These are phyloP conservation scores for Cerceris ruficornis DNA, from an alignment of 2,888 invertebrate genomes.

Conservation along the genomic window DNA sequence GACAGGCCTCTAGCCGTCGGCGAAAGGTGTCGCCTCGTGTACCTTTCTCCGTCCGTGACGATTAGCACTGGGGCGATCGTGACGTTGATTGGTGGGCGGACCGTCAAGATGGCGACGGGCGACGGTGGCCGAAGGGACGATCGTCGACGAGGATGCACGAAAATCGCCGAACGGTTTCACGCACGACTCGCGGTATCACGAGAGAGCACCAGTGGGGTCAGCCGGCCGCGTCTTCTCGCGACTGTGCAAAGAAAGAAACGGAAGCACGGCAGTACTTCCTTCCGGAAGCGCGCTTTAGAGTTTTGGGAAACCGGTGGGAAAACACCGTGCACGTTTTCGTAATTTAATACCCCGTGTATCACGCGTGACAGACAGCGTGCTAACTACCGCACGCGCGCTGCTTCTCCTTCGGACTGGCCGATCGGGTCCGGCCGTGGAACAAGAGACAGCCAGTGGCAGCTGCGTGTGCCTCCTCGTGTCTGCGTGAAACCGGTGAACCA, in stretches of 20 bases:
- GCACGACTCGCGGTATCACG: slow-evolving; percentile 34
- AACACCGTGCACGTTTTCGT: slow-evolving; percentile 1
- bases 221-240: slow-evolving; percentile 6
- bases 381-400: slow-evolving; percentile 63
- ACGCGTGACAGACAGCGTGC: slow-evolving; percentile 39
- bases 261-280: slow-evolving; percentile 1
- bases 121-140: slow-evolving; percentile 39
- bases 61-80: slow-evolving; percentile 27
- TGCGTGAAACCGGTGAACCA: slow-evolving; percentile 79
- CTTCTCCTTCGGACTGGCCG: slow-evolving; percentile 64
- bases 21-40: slow-evolving; percentile 65
- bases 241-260: not conserved
- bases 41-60: slow-evolving; percentile 46
- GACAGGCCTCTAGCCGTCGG: slow-evolving; percentile 38
- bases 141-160: slow-evolving; percentile 56
- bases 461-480: slow-evolving; percentile 75
- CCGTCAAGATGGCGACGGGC: slow-evolving; percentile 57
- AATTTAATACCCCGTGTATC: slow-evolving; percentile 16
- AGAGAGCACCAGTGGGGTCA: slow-evolving; percentile 10
- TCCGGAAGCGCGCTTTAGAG: too few species aligned
- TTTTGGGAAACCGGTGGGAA: not conserved
- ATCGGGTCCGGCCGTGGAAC: slow-evolving; percentile 65
- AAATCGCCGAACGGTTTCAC: slow-evolving; percentile 34
- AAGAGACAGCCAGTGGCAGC: slow-evolving; percentile 71
- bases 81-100: slow-evolving; percentile 44